phyloP scores from a whole-genome alignment of 2,797 vertebrate species.

The Gallinago stenura region DNA sequence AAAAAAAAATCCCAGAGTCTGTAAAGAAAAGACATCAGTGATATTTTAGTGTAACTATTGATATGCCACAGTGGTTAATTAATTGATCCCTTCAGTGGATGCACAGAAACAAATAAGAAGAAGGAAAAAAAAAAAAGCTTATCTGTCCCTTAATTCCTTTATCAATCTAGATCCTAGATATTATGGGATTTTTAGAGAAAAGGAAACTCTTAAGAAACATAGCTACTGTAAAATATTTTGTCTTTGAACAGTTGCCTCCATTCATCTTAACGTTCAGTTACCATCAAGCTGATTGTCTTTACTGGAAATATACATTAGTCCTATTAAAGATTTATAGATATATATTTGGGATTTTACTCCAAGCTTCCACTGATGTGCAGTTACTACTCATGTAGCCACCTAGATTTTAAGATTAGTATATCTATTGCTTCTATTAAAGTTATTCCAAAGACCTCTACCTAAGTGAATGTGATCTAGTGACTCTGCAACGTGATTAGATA shows the following conservation, averaged over 20 bases:
- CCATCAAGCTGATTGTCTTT: background rate
- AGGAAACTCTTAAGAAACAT: background rate
- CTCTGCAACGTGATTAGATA: background rate
- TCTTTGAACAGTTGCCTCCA: background rate
- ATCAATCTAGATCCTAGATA: background rate
- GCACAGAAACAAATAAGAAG: background rate
- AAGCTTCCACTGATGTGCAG: background rate
- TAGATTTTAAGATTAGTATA: background rate
- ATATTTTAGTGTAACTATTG: background rate
- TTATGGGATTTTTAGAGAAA: background rate
- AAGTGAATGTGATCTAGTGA: background rate
- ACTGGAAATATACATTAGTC: background rate
- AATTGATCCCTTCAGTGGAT: background rate
- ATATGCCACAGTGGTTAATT: background rate
- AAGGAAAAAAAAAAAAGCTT: background rate
- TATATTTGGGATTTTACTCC: background rate
- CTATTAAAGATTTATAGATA: background rate
- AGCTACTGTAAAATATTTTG: background rate
- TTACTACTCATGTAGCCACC: background rate
- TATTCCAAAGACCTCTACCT: background rate
- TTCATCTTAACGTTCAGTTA: background rate
- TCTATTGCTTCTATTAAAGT: no score
- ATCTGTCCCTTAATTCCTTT: background rate
- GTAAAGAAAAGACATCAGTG: conserved; percentile 51
- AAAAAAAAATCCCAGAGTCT: conserved; percentile 96